Evolutionary conservation across 2,113 vertebrate genomes (phyloP), one percentile per base, ranked within the genome.

Genomic region (Lota lota): DNA sequence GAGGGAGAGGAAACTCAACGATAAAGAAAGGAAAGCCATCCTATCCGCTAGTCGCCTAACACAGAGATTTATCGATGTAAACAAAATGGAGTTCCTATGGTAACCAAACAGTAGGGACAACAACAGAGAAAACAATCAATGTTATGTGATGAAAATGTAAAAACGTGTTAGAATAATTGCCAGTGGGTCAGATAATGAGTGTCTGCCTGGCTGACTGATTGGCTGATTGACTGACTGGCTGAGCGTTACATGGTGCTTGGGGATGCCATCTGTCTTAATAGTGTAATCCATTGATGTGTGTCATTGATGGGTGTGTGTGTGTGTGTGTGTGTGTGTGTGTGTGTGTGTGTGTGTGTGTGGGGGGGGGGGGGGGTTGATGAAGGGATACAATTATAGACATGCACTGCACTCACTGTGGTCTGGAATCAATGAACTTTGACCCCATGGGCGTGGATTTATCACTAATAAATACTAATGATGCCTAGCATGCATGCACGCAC

Each of bases 371-470:
- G 53, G 53, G 7, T 18, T 56, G 53, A 56, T n/a, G 18, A 7
- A 17, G 7, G 53, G 53, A n/a, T 56, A 16, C 18, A 56, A n/a
- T 18, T n/a, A 56, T 24, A 78, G 79, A 77, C 83, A 82, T 84
- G 82, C 84, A 83, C 78, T 14, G 40, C 40, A 47, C 40, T 47
- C 40, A 14, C 8, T 47, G 40, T 47, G 80, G 70, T 80, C 76
- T 50, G 77, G 80, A 85, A 86, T 89, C 86, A 81, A 80, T 83
- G 79, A 77, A 75, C 70, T 73, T 70, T 73, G 77, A 73, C 70
- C 62, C 70, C 60, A 15, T 67, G 21, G 53, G 53, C n/a, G 17
- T n/a, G 16, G 7, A n/a, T 56, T 17, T 2, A 56, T 64, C 67
- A 69, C 66, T 85, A 79, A 89, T 66, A 56, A 56, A 56, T n/a